phyloP scores from a whole-genome alignment of 2,888 invertebrate species.

The Coleophora flavipennella region DNA sequence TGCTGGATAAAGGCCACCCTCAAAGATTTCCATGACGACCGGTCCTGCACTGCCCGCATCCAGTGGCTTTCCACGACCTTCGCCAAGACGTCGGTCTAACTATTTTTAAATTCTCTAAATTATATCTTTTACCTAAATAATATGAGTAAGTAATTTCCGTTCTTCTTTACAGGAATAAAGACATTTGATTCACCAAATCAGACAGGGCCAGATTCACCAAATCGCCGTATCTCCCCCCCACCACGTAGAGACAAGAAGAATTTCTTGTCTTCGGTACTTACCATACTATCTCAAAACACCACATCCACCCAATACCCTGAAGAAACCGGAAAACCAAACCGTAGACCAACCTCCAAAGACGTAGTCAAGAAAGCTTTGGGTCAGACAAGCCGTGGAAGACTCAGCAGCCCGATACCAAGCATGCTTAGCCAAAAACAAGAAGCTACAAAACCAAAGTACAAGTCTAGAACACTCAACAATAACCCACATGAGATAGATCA shows the following conservation, averaged over 20 bases:
- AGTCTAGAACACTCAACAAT: conserved; percentile 20
- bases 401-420: neutral
- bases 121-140: no score
- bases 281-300: conserved; percentile 37
- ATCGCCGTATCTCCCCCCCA: no score
- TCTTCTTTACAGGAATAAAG: no score
- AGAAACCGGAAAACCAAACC: neutral
- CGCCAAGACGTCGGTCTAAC: no score
- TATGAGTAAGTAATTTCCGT: no score
- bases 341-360: neutral
- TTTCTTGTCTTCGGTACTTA: conserved; percentile 35
- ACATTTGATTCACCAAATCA: no score
- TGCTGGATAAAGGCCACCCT: no score
- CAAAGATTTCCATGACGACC: no score
- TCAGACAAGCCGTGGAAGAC: conserved; percentile 4
- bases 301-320: conserved; percentile 38
- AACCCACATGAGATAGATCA: neutral
- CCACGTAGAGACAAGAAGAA: conserved; percentile 25
- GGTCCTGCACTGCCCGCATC: no score
- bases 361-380: conserved; percentile 3
- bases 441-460: conserved; percentile 21
- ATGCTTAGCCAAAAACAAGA: neutral
- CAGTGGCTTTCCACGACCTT: no score
- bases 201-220: no score
- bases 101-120: no score